These are phyloP conservation scores for Chrysemys picta DNA, from an alignment of 2,113 vertebrate species.

Conservation along the genomic window DNA sequence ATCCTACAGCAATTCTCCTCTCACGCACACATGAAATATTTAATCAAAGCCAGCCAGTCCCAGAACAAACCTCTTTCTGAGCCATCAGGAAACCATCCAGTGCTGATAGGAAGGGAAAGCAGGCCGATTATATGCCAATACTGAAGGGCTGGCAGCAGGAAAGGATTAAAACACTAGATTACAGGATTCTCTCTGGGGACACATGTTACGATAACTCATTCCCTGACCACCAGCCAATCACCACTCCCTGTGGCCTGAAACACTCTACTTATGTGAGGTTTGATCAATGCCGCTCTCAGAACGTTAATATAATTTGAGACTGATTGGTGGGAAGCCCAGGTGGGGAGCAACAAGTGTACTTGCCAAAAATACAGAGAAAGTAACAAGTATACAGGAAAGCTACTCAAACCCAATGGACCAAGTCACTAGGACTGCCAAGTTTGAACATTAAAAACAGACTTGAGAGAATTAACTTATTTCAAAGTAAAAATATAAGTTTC, in stretches of 20 bases:
- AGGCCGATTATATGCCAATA: conserved; percentile 26
- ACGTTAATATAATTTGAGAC: background rate
- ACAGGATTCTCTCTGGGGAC: conserved; percentile 50
- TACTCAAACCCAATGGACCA: background rate
- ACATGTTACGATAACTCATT: background rate
- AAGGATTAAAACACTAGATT: conserved; percentile 42
- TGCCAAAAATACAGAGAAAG: background rate
- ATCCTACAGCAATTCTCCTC: background rate
- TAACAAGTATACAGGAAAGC: background rate
- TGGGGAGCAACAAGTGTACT: background rate
- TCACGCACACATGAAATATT: background rate
- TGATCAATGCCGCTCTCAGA: background rate
- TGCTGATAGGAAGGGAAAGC: conserved; percentile 1
- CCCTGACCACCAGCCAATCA: background rate
- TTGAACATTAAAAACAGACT: background rate
- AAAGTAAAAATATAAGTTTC: background rate
- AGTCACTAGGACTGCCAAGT: background rate
- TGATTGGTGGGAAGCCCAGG: background rate
- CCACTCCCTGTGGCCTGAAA: background rate
- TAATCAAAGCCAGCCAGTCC: background rate
- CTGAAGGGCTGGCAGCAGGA: conserved; percentile 31
- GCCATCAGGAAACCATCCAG: conserved; percentile 22
- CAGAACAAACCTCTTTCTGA: background rate
- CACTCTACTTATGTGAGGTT: background rate
- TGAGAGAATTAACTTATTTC: background rate